Evolutionary conservation across 2,797 vertebrate species (phyloP).

Genomic region (Halcyon chelicuti): DNA sequence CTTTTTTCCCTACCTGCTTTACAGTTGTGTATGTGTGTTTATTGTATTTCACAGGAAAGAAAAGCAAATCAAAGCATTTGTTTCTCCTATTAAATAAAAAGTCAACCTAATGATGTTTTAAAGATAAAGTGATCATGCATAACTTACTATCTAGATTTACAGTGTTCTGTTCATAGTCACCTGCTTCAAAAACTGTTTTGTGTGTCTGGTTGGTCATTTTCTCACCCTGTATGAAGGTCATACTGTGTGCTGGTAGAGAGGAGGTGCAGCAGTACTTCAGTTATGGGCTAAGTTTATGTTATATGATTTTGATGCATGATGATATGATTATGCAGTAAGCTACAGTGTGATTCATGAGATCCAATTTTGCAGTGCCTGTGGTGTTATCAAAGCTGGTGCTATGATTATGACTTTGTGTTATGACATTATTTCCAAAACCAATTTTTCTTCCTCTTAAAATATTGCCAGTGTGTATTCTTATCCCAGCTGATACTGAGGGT

Average conservation of each 20-base stretch:
- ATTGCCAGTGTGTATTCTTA: neutral
- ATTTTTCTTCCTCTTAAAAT: slow-evolving; percentile 3
- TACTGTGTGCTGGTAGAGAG: neutral
- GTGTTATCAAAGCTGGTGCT: slow-evolving; percentile 15
- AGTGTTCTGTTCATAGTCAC: neutral
- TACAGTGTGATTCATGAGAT: slow-evolving; percentile 41
- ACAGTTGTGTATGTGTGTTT: neutral
- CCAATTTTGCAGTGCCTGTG: neutral
- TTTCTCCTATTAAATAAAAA: neutral
- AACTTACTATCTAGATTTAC: neutral
- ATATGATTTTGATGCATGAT: slow-evolving; percentile 2
- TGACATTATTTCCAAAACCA: neutral
- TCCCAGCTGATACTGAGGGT: neutral
- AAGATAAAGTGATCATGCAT: neutral
- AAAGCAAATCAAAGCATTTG: neutral
- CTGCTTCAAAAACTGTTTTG: neutral
- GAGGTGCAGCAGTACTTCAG: neutral
- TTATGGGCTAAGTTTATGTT: slow-evolving; percentile 20
- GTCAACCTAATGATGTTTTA: neutral
- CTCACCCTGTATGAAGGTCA: slow-evolving; percentile 8
- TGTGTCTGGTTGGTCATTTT: neutral
- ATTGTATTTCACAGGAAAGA: neutral
- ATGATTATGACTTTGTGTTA: slow-evolving; percentile 18
- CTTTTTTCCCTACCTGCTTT: neutral
- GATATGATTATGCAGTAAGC: slow-evolving; percentile 6